phyloP scores from a whole-genome alignment of 1,140 invertebrate genomes.

The Drosophila tristis region DNA sequence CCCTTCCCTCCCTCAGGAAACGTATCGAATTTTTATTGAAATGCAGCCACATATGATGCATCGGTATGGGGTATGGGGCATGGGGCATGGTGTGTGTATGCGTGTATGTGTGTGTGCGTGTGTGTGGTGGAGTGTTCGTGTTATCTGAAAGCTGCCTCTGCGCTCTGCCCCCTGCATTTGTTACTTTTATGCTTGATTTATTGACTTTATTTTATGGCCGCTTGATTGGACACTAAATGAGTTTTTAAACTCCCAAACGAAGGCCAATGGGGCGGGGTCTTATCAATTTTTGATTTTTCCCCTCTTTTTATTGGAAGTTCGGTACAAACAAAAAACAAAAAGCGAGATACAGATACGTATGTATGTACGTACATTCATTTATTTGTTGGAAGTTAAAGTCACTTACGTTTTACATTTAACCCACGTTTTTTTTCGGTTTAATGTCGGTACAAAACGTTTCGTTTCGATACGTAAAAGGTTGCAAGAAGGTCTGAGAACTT shows the following conservation, averaged over 20 bases:
- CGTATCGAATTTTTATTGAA: conserved; percentile 82
- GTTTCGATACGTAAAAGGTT: conserved; percentile 63
- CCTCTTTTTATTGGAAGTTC: conserved; percentile 19
- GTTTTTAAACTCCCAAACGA: conserved; percentile 79
- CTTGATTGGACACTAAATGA: conserved; percentile 82
- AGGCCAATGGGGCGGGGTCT: conserved; percentile 60
- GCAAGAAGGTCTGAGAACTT: conserved; percentile 36
- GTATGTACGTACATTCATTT: conserved; percentile 1
- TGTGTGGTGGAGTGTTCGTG: conserved; percentile 39
- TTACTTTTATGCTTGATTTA: conserved; percentile 82
- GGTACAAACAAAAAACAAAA: no score
- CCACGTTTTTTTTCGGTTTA: conserved; percentile 57
- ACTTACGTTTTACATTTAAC: conserved; percentile 73
- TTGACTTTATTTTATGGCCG: conserved; percentile 82
- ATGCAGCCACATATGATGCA: conserved; percentile 47
- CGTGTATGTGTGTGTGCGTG: conserved; percentile 28
- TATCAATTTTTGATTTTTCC: conserved; percentile 64
- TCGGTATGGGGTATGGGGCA: conserved; percentile 4
- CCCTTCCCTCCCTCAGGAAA: conserved; percentile 28
- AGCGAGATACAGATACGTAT: conserved; percentile 1
- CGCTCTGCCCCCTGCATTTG: conserved; percentile 62
- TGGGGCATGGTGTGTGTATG: conserved; percentile 5
- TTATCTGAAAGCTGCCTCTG: conserved; percentile 66
- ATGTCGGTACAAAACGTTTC: conserved; percentile 74
- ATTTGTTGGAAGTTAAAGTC: conserved; percentile 59